Base-by-base conservation (phyloP, 2,113 vertebrate genomes). In the Clarias gariepinus region DNA sequence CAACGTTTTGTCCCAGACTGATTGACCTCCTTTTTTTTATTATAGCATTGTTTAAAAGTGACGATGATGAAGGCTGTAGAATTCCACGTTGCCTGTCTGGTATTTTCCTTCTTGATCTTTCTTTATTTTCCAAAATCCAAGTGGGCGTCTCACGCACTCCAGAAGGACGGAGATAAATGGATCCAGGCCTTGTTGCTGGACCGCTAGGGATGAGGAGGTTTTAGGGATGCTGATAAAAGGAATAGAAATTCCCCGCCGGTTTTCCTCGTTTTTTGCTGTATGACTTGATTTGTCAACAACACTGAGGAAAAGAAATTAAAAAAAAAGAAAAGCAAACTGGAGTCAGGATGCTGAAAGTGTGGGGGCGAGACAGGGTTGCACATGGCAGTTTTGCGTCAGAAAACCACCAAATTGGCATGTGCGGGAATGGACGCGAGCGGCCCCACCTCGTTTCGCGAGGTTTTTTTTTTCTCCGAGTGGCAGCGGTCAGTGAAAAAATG, bases 401-500 rank as follows among this genome's bases (percentile, higher is more conserved):
- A 86, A 88, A 80, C 91, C 87, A 79, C 76, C 84, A 86, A 88
- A 92, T 90, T 89, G 89, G 81, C 85, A 89, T 89, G 89, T 88
- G 79, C 66, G 3, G 89, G 87, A 86, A 88, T 90, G 69, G 89
- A 86, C 91, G 84, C 57, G 52, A 69, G 18, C 58, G 7, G 61
- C 85, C 89, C 89, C 82, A 66, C 89, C 89, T 82, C 66, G 71
- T 84, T 76, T 63, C 57, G 63, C 23, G 52, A 66, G 81, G 41
- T 4, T 30, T 79, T 79, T 30, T 52, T 79, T 81, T 85, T 41
- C 80, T 82, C 61, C 85, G 88, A 88, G 90, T 91, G 89, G 91
- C 88, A 81, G 88, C 86, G 86, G 91, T 90, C 86, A 76, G 89
- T 90, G 76, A 91, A 92, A 94, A 92, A 92, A 92, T 90, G 87